Evolutionary conservation across 2,888 invertebrate genomes (phyloP).

Genomic region (Chaetogeoica ovagalla): DNA sequence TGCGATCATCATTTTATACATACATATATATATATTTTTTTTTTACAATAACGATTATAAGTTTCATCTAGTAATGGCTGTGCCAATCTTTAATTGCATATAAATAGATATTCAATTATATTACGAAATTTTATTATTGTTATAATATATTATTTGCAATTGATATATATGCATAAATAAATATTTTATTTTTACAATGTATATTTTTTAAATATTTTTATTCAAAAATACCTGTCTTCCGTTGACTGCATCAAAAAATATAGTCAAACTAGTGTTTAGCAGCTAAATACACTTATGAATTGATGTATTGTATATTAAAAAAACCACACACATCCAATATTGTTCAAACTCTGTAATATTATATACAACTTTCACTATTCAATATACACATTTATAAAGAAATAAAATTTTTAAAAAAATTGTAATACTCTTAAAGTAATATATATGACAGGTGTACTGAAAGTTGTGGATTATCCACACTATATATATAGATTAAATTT

Average conservation of each 20-base stretch:
- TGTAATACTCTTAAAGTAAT: too few species aligned
- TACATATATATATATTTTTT: slow-evolving; percentile 1
- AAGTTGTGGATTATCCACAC: too few species aligned
- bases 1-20: slow-evolving; percentile 5
- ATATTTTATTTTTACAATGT: slow-evolving; percentile 41
- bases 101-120: slow-evolving; percentile 10
- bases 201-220: neutral
- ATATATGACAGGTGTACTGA: too few species aligned
- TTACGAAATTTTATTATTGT: slow-evolving; percentile 42
- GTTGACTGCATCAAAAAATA: neutral
- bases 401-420: too few species aligned
- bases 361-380: slow-evolving; percentile 7
- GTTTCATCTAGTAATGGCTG: slow-evolving; percentile 41
- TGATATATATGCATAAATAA: slow-evolving; percentile 13
- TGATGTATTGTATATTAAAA: neutral
- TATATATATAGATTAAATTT: too few species aligned
- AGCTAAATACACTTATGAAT: too few species aligned
- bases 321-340: neutral
- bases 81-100: slow-evolving; percentile 29
- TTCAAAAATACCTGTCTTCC: neutral
- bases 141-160: slow-evolving; percentile 20
- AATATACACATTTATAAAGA: slow-evolving; percentile 24
- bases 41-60: slow-evolving; percentile 7
- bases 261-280: neutral
- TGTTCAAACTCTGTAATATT: slow-evolving; percentile 5